Evolutionary conservation across 2,113 vertebrate species (phyloP), one percentile per base, ranked within the genome.

Genomic region (Pitta sordida): DNA sequence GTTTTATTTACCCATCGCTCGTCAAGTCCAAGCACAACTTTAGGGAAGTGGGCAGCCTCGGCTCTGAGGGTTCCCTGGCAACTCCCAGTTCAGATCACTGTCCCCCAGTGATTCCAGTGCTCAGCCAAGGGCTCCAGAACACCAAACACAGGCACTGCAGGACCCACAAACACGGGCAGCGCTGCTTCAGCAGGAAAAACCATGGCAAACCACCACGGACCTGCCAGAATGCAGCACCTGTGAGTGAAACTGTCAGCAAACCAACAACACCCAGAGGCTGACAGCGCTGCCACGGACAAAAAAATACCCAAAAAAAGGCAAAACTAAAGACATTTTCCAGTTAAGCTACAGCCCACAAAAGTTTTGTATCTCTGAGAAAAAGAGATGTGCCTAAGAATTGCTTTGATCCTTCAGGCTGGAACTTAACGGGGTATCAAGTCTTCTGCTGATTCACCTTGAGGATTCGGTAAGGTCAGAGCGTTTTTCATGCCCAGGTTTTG

Each of bases 241-340:
- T 2, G 1, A 1, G 0, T 0, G 14, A 7, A 8, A 23, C 51
- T 8, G 18, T 8, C 9, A 0, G 70, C 69, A 70, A 70, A 39
- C 1, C 0, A 1, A 12, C 26, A 46, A 2, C 36, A 17, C 3
- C 1, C 1, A 8, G 60, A 51, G 46, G 70, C 69, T 22, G 75
- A 9, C 91, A 41, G 86, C 9, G 4, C 7, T 41, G 46, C 29
- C 48, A 77, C n/a, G 0, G 16, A 69, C 29, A 36, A 55, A 36
- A 64, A 71, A 29, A 8, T 0, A 30, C 13, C n/a, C 16, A 4
- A 74, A 59, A 53, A 91, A 52, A 32, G n/a, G 29, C 36, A 44
- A 59, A 44, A 29, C n/a, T 9, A 16, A 49, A 71, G 70, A 77
- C 68, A 44, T 46, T 55, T 70, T 75, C 56, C 52, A 34, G 51